A percentile compares a stretch with the other conserved stretches of the same genome.
These are phyloP conservation scores for Gari tellinella DNA, from an alignment of 2,888 invertebrate genomes.

Conservation along the genomic window DNA sequence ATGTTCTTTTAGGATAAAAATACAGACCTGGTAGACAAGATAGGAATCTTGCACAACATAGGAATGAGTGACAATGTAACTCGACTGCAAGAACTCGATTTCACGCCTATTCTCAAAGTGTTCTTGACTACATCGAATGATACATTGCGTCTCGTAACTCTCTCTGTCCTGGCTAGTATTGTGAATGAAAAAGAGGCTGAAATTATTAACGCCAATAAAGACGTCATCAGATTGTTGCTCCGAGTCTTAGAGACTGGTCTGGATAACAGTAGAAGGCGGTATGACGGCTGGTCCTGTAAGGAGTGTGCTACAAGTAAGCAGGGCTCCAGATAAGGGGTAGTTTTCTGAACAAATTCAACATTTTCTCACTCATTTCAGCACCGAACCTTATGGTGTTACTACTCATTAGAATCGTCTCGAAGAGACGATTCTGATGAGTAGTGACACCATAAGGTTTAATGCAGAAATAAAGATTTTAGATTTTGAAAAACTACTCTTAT, in stretches of 20 bases:
- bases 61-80: constrained; percentile 31
- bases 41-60: constrained; percentile 40
- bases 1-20: too few relatives aligned
- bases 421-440: too few relatives aligned
- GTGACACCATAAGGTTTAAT: too few relatives aligned
- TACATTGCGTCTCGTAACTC: constrained; percentile 40
- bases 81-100: constrained; percentile 36
- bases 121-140: constrained; percentile 53
- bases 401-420: too few relatives aligned
- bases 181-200: constrained; percentile 66
- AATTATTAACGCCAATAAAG: constrained; percentile 51
- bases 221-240: constrained; percentile 51
- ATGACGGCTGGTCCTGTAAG: constrained; percentile 58
- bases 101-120: constrained; percentile 47
- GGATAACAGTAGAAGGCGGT: constrained; percentile 10
- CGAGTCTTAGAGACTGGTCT: constrained; percentile 37
- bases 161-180: constrained; percentile 64
- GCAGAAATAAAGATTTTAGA: too few relatives aligned
- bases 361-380: too few relatives aligned
- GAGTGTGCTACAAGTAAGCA: too few relatives aligned
- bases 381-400: too few relatives aligned
- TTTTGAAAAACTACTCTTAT: too few relatives aligned
- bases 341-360: too few relatives aligned
- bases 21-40: too few relatives aligned
- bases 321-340: too few relatives aligned